A percentile compares a stretch with the other conserved stretches of the same genome.
These are phyloP conservation scores for Apeltes quadracus DNA, from an alignment of 2,113 vertebrate genomes.

Conservation along the genomic window DNA sequence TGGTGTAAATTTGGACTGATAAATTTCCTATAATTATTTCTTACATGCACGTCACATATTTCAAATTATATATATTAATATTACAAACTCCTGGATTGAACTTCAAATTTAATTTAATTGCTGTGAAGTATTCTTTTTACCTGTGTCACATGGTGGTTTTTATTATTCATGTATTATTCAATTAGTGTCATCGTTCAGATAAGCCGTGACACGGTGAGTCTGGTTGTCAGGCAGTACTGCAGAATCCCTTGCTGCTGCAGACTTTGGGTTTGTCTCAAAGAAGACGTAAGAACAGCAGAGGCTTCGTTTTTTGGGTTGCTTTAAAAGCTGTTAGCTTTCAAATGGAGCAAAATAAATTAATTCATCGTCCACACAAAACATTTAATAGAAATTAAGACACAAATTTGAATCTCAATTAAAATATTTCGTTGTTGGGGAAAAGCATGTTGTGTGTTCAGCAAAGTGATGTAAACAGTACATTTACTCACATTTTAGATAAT, in stretches of 20 bases:
- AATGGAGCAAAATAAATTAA: slow-evolving; percentile 24
- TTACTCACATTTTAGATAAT: slow-evolving; percentile 43
- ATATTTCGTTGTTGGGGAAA: slow-evolving; percentile 5
- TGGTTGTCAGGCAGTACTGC: neutral
- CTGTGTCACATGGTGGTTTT: no score
- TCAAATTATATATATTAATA: neutral
- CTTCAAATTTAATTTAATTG: neutral
- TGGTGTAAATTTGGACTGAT: neutral
- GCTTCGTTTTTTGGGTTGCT: no score
- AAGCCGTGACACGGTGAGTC: neutral
- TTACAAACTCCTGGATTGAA: neutral
- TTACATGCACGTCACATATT: neutral
- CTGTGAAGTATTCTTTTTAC: neutral
- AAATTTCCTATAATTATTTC: neutral
- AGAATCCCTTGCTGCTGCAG: neutral
- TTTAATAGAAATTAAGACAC: slow-evolving; percentile 24
- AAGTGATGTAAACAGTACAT: slow-evolving; percentile 49
- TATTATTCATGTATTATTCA: neutral
- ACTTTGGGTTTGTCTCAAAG: slow-evolving; percentile 12
- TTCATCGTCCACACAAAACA: slow-evolving; percentile 6
- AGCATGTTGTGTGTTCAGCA: slow-evolving; percentile 31
- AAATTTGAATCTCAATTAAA: slow-evolving; percentile 36
- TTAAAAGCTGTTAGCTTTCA: slow-evolving; percentile 17
- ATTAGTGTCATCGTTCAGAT: neutral
- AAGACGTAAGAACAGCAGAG: slow-evolving; percentile 7